Percentiles rank a stretch among this genome's conserved stretches.
These are phyloP conservation scores for Acleris laterana DNA, from an alignment of 2,888 invertebrate species.

Conservation along the genomic window DNA sequence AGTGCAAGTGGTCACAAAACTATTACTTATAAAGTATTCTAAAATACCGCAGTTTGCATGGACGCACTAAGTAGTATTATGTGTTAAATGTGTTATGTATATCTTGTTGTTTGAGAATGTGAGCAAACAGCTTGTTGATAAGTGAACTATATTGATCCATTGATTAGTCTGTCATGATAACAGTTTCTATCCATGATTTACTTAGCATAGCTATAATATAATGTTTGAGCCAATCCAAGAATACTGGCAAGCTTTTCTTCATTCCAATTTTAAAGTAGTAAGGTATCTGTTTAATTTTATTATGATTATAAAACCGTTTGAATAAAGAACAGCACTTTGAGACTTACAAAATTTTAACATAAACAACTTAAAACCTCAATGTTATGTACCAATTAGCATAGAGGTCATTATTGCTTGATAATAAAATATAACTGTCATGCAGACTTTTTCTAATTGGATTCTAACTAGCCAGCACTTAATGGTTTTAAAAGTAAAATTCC, in stretches of 20 bases:
- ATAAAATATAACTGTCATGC: background rate
- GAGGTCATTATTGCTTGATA: slow-evolving; percentile 4
- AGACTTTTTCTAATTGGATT: slow-evolving; percentile 29
- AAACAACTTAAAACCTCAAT: background rate
- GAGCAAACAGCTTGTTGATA: slow-evolving; percentile 16
- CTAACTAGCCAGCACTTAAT: slow-evolving; percentile 18
- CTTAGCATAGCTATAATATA: too few species aligned
- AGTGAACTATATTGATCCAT: slow-evolving; percentile 27
- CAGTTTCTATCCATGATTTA: background rate
- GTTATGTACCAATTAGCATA: background rate
- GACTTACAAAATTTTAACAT: too few species aligned
- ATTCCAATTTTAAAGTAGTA: too few species aligned
- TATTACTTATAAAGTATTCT: too few species aligned
- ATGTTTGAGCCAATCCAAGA: too few species aligned
- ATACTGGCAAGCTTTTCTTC: too few species aligned
- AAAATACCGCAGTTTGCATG: too few species aligned
- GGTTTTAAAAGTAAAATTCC: background rate
- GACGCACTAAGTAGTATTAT: background rate
- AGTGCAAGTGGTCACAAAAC: too few species aligned
- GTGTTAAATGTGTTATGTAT: background rate
- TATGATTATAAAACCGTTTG: too few species aligned
- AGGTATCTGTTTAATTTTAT: too few species aligned
- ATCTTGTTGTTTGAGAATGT: background rate
- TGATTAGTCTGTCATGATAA: slow-evolving; percentile 31
- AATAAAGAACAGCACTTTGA: too few species aligned